These are phyloP conservation scores for Brachirus orientalis DNA, from an alignment of 2,113 vertebrate species.

Conservation along the genomic window DNA sequence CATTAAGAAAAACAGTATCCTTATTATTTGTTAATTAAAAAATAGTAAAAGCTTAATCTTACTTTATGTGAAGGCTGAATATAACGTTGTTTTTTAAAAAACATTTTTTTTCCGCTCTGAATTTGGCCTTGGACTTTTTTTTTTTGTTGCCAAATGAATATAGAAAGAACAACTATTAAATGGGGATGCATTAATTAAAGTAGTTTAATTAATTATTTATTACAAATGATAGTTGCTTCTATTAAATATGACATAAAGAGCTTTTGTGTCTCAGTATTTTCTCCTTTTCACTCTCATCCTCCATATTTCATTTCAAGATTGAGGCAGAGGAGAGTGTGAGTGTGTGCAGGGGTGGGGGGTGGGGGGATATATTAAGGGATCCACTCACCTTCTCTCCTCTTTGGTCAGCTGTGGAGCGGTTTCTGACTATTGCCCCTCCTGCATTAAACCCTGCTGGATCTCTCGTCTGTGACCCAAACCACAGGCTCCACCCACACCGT, in stretches of 20 bases:
- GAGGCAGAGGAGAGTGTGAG: too few species aligned
- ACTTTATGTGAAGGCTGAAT: not conserved
- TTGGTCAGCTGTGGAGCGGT: constrained; percentile 23
- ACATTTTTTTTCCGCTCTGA: not conserved
- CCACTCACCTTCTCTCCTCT: constrained; percentile 16
- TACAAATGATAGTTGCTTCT: not conserved
- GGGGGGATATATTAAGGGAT: constrained; percentile 12
- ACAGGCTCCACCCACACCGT: constrained; percentile 24
- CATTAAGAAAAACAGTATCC: not conserved
- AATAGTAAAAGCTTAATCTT: not conserved
- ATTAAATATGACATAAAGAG: not conserved
- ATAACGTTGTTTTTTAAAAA: not conserved
- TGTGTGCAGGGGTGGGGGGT: too few species aligned
- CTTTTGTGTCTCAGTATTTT: not conserved
- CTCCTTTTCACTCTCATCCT: not conserved
- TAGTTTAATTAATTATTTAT: not conserved
- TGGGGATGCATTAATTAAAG: not conserved
- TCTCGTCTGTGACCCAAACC: constrained; percentile 44
- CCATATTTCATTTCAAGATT: not conserved
- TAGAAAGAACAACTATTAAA: not conserved
- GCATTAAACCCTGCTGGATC: constrained; percentile 4
- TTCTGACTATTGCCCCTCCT: not conserved
- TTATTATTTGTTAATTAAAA: not conserved
- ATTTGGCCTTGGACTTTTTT: not conserved
- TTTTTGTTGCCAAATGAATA: not conserved